phyloP scores from a whole-genome alignment of 92 coral and sea anemone species.

The Isaurus tuberculatus region DNA sequence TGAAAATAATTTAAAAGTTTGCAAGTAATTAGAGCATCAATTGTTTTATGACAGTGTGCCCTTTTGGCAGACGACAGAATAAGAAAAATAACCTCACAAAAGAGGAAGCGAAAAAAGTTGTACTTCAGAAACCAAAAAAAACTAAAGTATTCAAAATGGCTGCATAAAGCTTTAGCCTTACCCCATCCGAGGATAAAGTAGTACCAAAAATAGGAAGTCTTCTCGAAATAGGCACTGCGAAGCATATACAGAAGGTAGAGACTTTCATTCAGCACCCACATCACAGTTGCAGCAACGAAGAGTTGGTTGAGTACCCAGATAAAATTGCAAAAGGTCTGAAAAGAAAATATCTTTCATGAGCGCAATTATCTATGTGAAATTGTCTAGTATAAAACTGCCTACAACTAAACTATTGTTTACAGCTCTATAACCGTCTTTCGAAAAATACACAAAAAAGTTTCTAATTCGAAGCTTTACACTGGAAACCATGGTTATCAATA shows the following conservation, averaged over 20 bases:
- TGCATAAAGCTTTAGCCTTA: slow-evolving; percentile 40
- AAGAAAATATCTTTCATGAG: background rate
- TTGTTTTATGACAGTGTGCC: too few relatives aligned
- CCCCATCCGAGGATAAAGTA: slow-evolving; percentile 90
- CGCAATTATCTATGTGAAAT: too few relatives aligned
- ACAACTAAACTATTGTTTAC: too few relatives aligned
- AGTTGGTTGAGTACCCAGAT: slow-evolving; percentile 87
- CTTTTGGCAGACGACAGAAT: background rate
- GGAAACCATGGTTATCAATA: background rate
- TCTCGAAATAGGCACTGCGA: slow-evolving; percentile 59
- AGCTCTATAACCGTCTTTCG: too few relatives aligned
- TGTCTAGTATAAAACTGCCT: too few relatives aligned
- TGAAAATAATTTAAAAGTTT: too few relatives aligned
- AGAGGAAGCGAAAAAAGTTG: too few relatives aligned
- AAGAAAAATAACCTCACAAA: too few relatives aligned
- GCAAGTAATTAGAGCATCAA: too few relatives aligned
- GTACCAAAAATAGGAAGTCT: slow-evolving; percentile 69
- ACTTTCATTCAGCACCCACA: slow-evolving; percentile 92
- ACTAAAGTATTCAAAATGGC: background rate
- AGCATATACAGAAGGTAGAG: slow-evolving; percentile 76
- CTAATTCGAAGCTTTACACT: too few relatives aligned
- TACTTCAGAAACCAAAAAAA: too few relatives aligned
- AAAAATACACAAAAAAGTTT: too few relatives aligned
- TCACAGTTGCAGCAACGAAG: slow-evolving; percentile 81
- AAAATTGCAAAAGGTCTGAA: slow-evolving; percentile 73